A percentile compares a stretch with the other conserved stretches of the same genome.
Conservation (phyloP, 2,797 vertebrate genomes). For the Acestrorhynchus altus region DNA sequence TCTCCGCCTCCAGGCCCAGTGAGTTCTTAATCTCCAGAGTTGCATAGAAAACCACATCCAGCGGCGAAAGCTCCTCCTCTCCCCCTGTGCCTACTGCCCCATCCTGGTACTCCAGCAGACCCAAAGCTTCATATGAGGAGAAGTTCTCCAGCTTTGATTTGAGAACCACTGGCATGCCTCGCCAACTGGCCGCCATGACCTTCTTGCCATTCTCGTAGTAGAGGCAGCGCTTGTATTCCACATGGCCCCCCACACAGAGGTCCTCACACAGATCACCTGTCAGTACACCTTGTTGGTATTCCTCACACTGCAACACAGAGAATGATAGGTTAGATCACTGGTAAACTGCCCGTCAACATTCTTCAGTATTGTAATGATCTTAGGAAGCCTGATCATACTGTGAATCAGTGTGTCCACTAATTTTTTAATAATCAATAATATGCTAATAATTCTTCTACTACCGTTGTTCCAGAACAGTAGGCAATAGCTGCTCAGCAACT, state of each 20-base stretch:
- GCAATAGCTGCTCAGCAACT: no score
- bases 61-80: slow-evolving; percentile 78
- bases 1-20: slow-evolving; percentile 81
- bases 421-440: no score
- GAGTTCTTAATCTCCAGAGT: slow-evolving; percentile 89
- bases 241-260: slow-evolving; percentile 83
- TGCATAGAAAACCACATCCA: slow-evolving; percentile 88
- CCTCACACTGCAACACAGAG: slow-evolving; percentile 81
- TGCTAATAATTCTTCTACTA: no score
- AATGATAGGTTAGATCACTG: neutral
- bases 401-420: no score
- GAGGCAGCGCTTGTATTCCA: slow-evolving; percentile 90
- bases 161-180: slow-evolving; percentile 85
- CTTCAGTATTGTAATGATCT: neutral
- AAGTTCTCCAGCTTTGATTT: slow-evolving; percentile 94
- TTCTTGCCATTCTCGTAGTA: slow-evolving; percentile 95
- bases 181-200: slow-evolving; percentile 92
- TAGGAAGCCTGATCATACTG: neutral
- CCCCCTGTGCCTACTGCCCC: slow-evolving; percentile 42
- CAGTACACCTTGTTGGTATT: slow-evolving; percentile 84
- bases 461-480: neutral
- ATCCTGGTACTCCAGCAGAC: slow-evolving; percentile 82
- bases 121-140: slow-evolving; percentile 86
- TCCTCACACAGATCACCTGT: slow-evolving; percentile 92
- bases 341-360: slow-evolving; percentile 1